Evolutionary conservation across 2,888 invertebrate genomes (phyloP), one percentile per base, ranked within the genome.

Genomic region (Brachynemurus nebulosus): DNA sequence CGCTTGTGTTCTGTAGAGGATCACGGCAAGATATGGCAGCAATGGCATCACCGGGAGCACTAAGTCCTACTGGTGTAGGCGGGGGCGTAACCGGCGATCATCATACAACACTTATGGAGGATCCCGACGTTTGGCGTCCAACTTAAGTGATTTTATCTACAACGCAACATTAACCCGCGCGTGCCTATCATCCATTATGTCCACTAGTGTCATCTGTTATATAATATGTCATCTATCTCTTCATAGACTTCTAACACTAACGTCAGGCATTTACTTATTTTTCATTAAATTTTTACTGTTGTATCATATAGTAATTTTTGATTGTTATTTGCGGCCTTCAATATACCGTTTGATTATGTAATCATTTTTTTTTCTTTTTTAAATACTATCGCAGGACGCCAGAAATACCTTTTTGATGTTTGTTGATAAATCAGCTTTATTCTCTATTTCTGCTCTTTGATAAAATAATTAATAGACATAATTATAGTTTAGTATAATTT

Each of bases 41-140:
- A 55, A 83, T 84, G 72, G 78, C 79, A 55, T 75, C 78, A 50
- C 76, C 78, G 47, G 76, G 78, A 61, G 68, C 68, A 48, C 66
- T 68, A 44, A 70, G 71, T 43, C 68, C 75, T 56, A 57, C 60
- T 40, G 69, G 57, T n/a, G 38, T 37, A n/a, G 44, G 60, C 19
- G 55, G 63, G 44, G 67, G 63, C 52, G 57, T 65, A 50, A 69
- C 69, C 56, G 72, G 75, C 62, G 78, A 79, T 68, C 80, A 79
- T 57, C 80, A 75, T 69, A 80, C 82, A 60, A 86, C 88, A 50
- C 76, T 88, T 57, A 88, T 89, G 86, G 88, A 88, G 72, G 88
- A 89, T 70, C 88, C 88, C 50, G 88, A 88, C 71, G 86, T 88
- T 60, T 89, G 88, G 88, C 85, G 88, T 69, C 86, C 88, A 61